A percentile compares a stretch with the other conserved stretches of the same genome.
These are phyloP conservation scores for Setophaga petechia DNA, from an alignment of 2,113 vertebrate genomes.

Conservation along the genomic window DNA sequence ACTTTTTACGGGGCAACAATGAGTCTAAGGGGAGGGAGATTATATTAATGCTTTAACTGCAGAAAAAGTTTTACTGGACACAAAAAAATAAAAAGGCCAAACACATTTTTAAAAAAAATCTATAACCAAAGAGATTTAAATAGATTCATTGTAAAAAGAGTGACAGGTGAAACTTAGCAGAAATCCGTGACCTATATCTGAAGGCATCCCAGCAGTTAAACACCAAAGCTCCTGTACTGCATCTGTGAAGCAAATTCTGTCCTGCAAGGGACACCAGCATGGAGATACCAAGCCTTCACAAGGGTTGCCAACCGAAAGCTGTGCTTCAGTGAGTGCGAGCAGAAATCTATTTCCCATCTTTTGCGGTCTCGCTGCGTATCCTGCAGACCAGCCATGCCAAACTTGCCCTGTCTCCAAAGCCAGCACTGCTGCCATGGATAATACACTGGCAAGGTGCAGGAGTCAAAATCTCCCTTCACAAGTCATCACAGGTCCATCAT, in stretches of 20 bases:
- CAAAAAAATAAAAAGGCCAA: not conserved
- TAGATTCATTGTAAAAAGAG: not conserved
- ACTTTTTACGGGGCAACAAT: not conserved
- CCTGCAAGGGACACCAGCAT: not conserved
- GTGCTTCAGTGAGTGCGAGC: not conserved
- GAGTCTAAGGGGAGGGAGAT: not conserved
- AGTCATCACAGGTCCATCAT: not conserved
- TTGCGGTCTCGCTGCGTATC: rapidly evolving
- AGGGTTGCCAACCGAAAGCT: not conserved
- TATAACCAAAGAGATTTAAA: not conserved
- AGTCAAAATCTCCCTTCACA: not conserved
- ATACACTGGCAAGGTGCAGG: not conserved
- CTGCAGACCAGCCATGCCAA: rapidly evolving
- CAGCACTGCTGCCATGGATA: not conserved
- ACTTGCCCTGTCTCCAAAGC: not conserved
- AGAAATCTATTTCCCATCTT: not conserved
- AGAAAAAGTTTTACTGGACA: not conserved
- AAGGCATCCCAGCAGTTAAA: not conserved
- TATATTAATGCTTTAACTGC: not conserved
- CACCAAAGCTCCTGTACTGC: rapidly evolving
- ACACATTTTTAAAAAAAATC: rapidly evolving
- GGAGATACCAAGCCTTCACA: not conserved
- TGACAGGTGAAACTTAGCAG: not conserved
- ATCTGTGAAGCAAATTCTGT: not conserved
- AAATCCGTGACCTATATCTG: not conserved